Evolutionary conservation across 2,797 vertebrate species (phyloP), one percentile per base, ranked within the genome.

Genomic region (Falco cherrug): DNA sequence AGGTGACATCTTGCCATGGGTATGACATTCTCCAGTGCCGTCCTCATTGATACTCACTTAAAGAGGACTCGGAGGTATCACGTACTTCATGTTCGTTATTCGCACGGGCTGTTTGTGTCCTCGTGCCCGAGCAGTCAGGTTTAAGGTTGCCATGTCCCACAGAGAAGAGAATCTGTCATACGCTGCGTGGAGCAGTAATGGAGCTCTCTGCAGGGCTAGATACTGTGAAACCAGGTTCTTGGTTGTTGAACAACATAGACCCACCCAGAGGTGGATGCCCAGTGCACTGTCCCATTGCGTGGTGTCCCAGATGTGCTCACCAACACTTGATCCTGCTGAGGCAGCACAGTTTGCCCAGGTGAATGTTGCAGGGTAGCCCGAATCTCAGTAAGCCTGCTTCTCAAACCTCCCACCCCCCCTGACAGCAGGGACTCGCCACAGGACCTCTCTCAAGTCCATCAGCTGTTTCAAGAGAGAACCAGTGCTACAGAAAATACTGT

Each of bases 61-160:
- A 47, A 54, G 82, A 77, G 45, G 37, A 29, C 31, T 53, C 0
- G 0, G 63, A 74, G 43, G 29, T 87, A 19, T 26, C 63, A 59
- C 29, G 8, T 12, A 10, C 70, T 68, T 73, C 10, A 13, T 33
- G 24, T 33, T 64, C 35, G 4, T 67, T 68, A n/a, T 63, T 81
- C 2, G 1, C 63, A 57, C 17, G 28, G 75, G 22, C 51, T 69
- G 0, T 41, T 88, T 20, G 68, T 91, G 67, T 77, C 64, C 56
- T 80, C 0, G 0, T 41, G 50, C 53, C 57, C 3, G 1, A 33
- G 53, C 71, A 43, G 35, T 37, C 13, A 53, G 53, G 57, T 63
- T 87, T 57, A 41, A 89, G 48, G 39, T 29, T 48, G 9, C 25
- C 13, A 0, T 15, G 67, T 89, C 35, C 48, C 60, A 83, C 47